These are phyloP conservation scores for Drosophila lacertosa DNA, from an alignment of 1,140 invertebrate genomes.

Conservation along the genomic window DNA sequence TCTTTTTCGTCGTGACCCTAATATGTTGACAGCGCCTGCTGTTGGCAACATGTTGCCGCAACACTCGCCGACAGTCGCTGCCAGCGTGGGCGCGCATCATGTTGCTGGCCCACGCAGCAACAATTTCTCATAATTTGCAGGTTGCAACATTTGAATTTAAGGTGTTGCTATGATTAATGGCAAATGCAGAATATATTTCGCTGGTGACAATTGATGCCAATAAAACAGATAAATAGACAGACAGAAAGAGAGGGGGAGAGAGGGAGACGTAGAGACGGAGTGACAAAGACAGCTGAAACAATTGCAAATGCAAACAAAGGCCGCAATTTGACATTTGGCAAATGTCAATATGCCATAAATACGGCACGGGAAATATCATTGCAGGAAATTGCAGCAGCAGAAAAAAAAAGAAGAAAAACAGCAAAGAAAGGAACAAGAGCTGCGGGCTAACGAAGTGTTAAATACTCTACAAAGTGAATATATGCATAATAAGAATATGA, in stretches of 20 bases:
- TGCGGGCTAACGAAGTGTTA: not conserved
- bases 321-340: conserved; percentile 68
- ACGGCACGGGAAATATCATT: conserved; percentile 14
- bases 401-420: too few species aligned
- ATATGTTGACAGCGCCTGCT: conserved; percentile 46
- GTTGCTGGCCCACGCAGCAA: conserved; percentile 50
- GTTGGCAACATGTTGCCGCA: conserved; percentile 59
- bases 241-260: conserved; percentile 6
- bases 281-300: conserved; percentile 31
- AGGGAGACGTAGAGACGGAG: conserved; percentile 19
- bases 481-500: too few species aligned
- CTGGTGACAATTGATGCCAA: conserved; percentile 28
- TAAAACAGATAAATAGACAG: conserved; percentile 26
- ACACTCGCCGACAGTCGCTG: conserved; percentile 18
- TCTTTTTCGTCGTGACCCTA: conserved; percentile 46
- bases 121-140: conserved; percentile 72
- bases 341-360: conserved; percentile 67
- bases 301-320: conserved; percentile 53
- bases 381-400: conserved; percentile 25
- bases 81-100: conserved; percentile 29
- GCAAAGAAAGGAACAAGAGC: not conserved
- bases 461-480: too few species aligned
- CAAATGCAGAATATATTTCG: conserved; percentile 5
- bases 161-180: conserved; percentile 65
- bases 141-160: conserved; percentile 46